These are phyloP conservation scores for Neoitamus cyanurus DNA, from an alignment of 2,888 invertebrate species.

Conservation along the genomic window DNA sequence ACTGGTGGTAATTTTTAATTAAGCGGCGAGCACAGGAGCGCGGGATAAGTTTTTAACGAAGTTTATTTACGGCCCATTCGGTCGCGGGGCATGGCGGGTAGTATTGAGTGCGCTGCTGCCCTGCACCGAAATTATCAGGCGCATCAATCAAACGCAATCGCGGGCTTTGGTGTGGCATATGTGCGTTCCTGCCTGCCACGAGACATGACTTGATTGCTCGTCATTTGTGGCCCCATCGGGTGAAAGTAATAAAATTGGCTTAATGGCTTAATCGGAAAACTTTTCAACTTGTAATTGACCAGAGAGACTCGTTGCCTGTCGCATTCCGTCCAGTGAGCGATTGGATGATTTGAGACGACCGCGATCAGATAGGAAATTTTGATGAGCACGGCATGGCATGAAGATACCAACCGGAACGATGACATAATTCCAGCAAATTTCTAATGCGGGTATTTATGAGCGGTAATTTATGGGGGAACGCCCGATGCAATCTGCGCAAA, in stretches of 20 bases:
- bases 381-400: background rate
- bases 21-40: background rate
- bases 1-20: background rate
- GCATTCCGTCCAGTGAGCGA: background rate
- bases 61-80: background rate
- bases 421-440: background rate
- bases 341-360: background rate
- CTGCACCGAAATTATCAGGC: background rate
- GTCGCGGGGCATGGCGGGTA: background rate
- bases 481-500: background rate
- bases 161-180: background rate
- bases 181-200: background rate
- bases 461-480: background rate
- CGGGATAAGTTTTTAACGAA: conserved; percentile 10
- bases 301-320: background rate
- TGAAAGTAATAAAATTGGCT: conserved; percentile 1
- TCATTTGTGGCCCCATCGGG: background rate
- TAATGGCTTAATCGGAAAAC: background rate
- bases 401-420: background rate
- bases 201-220: background rate
- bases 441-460: background rate
- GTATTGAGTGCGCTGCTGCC: background rate
- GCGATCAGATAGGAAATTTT: background rate
- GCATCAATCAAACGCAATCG: conserved; percentile 15
- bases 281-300: background rate